Percentiles rank a stretch among this genome's conserved stretches.
Conservation (phyloP, 2,888 invertebrate genomes). For the Habroteleia sp. region DNA sequence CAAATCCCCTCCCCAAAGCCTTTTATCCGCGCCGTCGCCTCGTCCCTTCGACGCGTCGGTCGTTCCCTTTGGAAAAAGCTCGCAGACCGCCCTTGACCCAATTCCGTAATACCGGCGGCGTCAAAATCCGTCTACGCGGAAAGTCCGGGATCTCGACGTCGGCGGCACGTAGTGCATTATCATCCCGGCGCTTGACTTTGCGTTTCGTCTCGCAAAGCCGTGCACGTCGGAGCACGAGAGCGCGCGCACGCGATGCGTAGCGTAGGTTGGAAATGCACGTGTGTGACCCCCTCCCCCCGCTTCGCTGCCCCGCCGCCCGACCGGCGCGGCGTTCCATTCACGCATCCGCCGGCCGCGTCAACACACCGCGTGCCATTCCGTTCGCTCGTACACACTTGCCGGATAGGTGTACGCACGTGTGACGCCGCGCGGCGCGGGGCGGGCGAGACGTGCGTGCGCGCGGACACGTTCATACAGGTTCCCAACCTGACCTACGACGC, state of each 20-base stretch:
- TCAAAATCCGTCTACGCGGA: conserved; percentile 51
- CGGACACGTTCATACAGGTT: conserved; percentile 38
- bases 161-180: conserved; percentile 55
- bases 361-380: conserved; percentile 51
- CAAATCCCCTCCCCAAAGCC: no score
- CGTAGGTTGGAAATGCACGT: conserved; percentile 51
- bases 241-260: conserved; percentile 50
- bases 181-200: conserved; percentile 40
- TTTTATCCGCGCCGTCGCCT: no score
- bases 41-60: no score
- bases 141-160: conserved; percentile 44
- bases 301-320: conserved; percentile 3
- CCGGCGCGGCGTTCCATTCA: conserved; percentile 34
- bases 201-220: conserved; percentile 13
- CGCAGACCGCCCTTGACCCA: conserved; percentile 53
- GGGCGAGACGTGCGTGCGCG: conserved; percentile 17
- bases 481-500: conserved; percentile 43
- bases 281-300: conserved; percentile 27
- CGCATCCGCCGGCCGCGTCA: conserved; percentile 47
- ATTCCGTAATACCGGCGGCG: conserved; percentile 50
- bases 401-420: conserved; percentile 49
- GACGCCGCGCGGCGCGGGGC: conserved; percentile 5
- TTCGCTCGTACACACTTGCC: conserved; percentile 48
- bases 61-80: conserved; percentile 52
- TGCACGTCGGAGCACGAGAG: conserved; percentile 14